Base-by-base conservation (phyloP, 2,888 invertebrate genomes). In the Portevinia maculata region DNA sequence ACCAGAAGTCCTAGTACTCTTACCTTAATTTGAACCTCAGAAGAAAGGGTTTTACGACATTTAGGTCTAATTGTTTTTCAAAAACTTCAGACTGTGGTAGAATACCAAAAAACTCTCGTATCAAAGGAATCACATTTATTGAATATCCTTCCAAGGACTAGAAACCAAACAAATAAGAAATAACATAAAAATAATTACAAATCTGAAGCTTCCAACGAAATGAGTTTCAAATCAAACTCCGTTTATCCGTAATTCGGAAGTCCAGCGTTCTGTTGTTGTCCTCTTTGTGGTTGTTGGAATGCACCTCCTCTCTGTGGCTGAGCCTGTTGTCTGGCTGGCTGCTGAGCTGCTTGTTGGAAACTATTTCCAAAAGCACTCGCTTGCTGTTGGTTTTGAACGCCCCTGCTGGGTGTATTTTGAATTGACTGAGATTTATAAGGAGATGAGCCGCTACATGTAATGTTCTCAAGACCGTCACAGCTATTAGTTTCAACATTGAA, bases 381-480 rank as follows among this genome's bases (percentile, higher is more conserved):
- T 21, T 67, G 46, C 19, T 67, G 55, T 13, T 19, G 53, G 2
- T 19, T 39, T 17, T 17, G 28, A 11, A 30, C 11, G 6, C 15
- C 46, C 13, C n/a, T 69, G 11, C 17, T 55, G 30, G 64, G 15
- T 1, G 59, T 6, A 6, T 59, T 37, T 8, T 64, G 28, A 34
- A 76, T 30, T 71, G 73, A 60, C 15, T 70, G 53, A 24, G 76
- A 34, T 8, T 30, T 71, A 6, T 44, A 11, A 11, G 78, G 84
- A 3, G 87, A 84, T 7, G 87, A 88, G 8, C 75, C 67, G 73
- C 93, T 93, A 89, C 97, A 97, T 83, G 93, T 93, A 9, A 97
- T 95, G 88, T 96, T 95, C 85, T 95, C 96, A 57, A 94, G 93
- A 3, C 94, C 94, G 60, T 96, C 95, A 87, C 97, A 97, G 30